Base-by-base conservation (phyloP, 2,797 vertebrate genomes). In the Artibeus lituratus region DNA sequence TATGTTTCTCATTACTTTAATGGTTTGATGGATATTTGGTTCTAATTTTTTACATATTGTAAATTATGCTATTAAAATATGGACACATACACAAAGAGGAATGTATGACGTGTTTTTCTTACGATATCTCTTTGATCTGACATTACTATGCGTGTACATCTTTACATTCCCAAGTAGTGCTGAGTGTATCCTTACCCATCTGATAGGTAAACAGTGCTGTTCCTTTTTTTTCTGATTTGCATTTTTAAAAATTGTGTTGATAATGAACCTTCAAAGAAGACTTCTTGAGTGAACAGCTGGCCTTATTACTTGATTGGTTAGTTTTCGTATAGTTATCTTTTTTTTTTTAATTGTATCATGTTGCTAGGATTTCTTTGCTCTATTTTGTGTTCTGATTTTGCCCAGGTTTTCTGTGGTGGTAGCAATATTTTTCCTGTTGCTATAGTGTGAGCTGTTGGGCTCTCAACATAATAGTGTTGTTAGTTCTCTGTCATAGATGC, bases 381-480 rank as follows among this genome's bases (percentile, higher is more conserved):
- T 67, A 16, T 81, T 81, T 90, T 76, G 15, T 93, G 5, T 90
- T 90, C 37, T 51, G 9, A 59, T 35, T 74, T 86, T 37, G 39
- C 67, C 91, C 74, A 76, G 19, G n/a, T 81, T 93, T 74, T 49
- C 35, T 65, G 7, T 85, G 84, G 65, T 80, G 4, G 37, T 89
- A 44, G 47, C 85, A 55, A 53, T 80, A 24, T 55, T 93, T 92
- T 82, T 76, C 44, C 39, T 70, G 9, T 55, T 74, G 26, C 35
- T 86, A 35, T 51, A 29, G 90, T 85, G 51, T 87, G 49, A 86
- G n/a, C n/a, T 81, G 0, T 74, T 82, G 57, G 10, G 24, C 44
- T 95, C 39, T 90, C 87, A 78, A 81, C 65, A 65, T 83, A 72
- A 77, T 78, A 81, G 21, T 84, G 39, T 87, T 91, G 47, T 24